These are phyloP conservation scores for Apomyelois bistriatella DNA, from an alignment of 2,888 invertebrate species.

Conservation along the genomic window DNA sequence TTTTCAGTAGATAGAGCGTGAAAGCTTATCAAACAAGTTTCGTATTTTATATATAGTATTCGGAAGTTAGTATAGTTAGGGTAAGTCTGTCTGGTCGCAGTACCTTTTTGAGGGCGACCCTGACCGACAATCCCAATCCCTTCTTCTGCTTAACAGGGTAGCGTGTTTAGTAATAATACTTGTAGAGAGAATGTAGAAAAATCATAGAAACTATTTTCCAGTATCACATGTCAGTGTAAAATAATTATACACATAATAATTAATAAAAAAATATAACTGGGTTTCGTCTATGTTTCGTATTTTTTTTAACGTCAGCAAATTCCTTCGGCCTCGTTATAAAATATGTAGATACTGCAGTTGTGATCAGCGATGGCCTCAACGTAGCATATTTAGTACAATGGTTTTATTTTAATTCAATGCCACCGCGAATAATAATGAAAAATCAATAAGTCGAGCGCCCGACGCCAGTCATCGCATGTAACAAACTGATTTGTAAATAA, in stretches of 20 bases:
- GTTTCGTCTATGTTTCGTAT: neutral
- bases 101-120: no score
- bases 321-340: neutral
- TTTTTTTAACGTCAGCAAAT: neutral
- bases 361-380: constrained; percentile 3
- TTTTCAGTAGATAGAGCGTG: no score
- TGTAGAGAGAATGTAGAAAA: no score
- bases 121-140: no score
- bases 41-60: no score
- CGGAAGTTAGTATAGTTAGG: no score
- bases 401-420: constrained; percentile 11
- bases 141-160: no score
- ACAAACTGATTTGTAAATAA: neutral
- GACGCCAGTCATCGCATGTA: neutral
- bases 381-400: neutral
- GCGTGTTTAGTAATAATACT: no score
- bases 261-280: neutral
- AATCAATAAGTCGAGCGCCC: constrained; percentile 10
- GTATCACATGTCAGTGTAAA: no score
- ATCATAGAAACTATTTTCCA: no score
- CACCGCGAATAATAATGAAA: constrained; percentile 8
- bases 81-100: no score
- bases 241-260: neutral
- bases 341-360: constrained; percentile 5
- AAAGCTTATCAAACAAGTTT: no score